phyloP scores from a whole-genome alignment of 2,888 invertebrate species.

The Brachyopa scutellaris region DNA sequence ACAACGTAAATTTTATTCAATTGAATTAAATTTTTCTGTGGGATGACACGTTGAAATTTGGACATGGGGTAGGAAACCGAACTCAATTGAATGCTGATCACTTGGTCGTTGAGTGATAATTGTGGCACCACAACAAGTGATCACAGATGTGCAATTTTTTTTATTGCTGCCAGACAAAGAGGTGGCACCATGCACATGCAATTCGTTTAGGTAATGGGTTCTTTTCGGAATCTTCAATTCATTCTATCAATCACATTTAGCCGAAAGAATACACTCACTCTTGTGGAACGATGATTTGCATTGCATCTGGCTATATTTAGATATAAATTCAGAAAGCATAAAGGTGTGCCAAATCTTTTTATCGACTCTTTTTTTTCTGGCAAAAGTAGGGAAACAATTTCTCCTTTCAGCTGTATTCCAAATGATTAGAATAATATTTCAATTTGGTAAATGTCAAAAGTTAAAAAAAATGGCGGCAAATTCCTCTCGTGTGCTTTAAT shows the following conservation, averaged over 20 bases:
- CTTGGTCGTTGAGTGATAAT: slow-evolving; percentile 57
- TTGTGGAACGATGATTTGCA: slow-evolving; percentile 21
- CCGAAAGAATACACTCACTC: not conserved
- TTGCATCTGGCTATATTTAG: not conserved
- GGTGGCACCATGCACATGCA: slow-evolving; percentile 22
- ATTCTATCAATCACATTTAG: slow-evolving; percentile 9
- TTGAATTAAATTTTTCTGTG: too few relatives aligned
- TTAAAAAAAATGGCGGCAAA: too few relatives aligned
- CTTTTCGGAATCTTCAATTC: not conserved
- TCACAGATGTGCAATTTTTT: slow-evolving; percentile 20
- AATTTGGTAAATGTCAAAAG: too few relatives aligned
- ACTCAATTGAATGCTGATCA: slow-evolving; percentile 38
- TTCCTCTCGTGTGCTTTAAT: too few relatives aligned
- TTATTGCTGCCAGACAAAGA: slow-evolving; percentile 12
- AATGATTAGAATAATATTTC: too few relatives aligned
- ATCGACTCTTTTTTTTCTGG: slow-evolving; percentile 2
- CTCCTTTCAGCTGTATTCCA: too few relatives aligned
- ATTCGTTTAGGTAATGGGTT: slow-evolving; percentile 11
- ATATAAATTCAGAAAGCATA: not conserved
- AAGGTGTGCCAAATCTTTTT: slow-evolving; percentile 21
- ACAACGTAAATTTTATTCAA: too few relatives aligned
- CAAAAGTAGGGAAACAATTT: not conserved
- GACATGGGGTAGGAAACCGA: not conserved
- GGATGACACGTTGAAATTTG: too few relatives aligned
- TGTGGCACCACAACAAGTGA: slow-evolving; percentile 6